Conservation (phyloP, 2,113 vertebrate species). For the Dromiciops gliroides region DNA sequence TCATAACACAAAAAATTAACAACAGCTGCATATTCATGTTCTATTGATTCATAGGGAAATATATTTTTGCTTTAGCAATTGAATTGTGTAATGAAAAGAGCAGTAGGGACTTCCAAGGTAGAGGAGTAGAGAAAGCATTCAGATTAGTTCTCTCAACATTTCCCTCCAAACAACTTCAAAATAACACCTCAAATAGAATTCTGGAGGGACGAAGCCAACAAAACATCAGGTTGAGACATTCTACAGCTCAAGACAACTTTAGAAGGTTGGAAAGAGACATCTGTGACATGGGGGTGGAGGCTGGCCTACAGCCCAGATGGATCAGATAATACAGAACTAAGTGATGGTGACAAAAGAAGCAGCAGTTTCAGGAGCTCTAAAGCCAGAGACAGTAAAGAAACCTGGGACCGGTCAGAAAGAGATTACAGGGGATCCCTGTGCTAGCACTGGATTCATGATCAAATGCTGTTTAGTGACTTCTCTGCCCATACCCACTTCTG, state of each 20-base stretch:
- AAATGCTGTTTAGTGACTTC: too few relatives aligned
- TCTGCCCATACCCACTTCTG: too few relatives aligned
- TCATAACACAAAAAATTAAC: slow-evolving; percentile 54
- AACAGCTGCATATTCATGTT: slow-evolving; percentile 52
- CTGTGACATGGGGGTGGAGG: neutral
- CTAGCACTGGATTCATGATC: too few relatives aligned
- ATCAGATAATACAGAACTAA: neutral
- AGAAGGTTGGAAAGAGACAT: neutral
- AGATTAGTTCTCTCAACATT: neutral
- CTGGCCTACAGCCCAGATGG: too few relatives aligned
- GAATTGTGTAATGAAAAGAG: neutral
- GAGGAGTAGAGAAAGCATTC: neutral
- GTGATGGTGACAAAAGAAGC: neutral
- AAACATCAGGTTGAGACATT: neutral
- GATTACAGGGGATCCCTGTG: neutral
- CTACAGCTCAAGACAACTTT: neutral
- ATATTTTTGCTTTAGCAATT: slow-evolving; percentile 47
- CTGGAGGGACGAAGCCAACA: neutral
- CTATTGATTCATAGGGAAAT: slow-evolving; percentile 54
- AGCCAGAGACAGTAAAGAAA: neutral
- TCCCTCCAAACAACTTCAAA: neutral
- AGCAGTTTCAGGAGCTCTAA: neutral
- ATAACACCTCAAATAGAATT: neutral
- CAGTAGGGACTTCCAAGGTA: neutral
- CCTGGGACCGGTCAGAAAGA: neutral